Evolutionary conservation across 2,888 invertebrate genomes (phyloP).

Genomic region (Monochamus alternatus): DNA sequence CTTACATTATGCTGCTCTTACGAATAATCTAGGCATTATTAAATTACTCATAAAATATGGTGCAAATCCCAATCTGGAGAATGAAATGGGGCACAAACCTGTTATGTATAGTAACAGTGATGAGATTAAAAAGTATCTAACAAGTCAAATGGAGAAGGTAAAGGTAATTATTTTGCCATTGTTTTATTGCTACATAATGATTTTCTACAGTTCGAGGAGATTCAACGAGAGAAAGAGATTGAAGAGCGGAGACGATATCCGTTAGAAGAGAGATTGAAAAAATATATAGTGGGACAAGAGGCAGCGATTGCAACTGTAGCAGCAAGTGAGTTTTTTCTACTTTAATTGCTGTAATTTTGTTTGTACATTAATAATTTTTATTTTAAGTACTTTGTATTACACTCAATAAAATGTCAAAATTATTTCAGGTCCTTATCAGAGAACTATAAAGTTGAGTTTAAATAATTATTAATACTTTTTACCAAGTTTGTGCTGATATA

Average conservation of each 20-base stretch:
- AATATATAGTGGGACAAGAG: slow-evolving; percentile 90
- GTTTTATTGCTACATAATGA: neutral
- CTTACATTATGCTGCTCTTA: slow-evolving; percentile 89
- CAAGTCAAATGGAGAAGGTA: slow-evolving; percentile 72
- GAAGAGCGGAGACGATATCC: slow-evolving; percentile 88
- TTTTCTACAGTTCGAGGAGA: slow-evolving; percentile 70
- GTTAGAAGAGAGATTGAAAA: slow-evolving; percentile 86
- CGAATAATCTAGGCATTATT: slow-evolving; percentile 79
- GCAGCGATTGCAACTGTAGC: slow-evolving; percentile 85
- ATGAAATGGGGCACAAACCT: slow-evolving; percentile 85
- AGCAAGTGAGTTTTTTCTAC: slow-evolving; percentile 72
- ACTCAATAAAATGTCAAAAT: neutral
- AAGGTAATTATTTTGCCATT: slow-evolving; percentile 5
- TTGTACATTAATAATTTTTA: too few species aligned
- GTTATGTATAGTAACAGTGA: slow-evolving; percentile 82
- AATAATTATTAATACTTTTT: too few species aligned
- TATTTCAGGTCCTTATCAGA: neutral
- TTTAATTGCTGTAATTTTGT: too few species aligned
- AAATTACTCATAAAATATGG: slow-evolving; percentile 81
- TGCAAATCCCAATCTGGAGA: slow-evolving; percentile 82
- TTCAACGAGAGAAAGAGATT: slow-evolving; percentile 77
- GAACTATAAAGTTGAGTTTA: too few species aligned
- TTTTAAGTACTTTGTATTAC: too few species aligned
- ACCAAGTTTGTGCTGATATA: too few species aligned
- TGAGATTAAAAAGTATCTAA: slow-evolving; percentile 76